A percentile compares a stretch with the other conserved stretches of the same genome.
phyloP scores from a whole-genome alignment of 2,113 vertebrate species.

The Lonchura striata region DNA sequence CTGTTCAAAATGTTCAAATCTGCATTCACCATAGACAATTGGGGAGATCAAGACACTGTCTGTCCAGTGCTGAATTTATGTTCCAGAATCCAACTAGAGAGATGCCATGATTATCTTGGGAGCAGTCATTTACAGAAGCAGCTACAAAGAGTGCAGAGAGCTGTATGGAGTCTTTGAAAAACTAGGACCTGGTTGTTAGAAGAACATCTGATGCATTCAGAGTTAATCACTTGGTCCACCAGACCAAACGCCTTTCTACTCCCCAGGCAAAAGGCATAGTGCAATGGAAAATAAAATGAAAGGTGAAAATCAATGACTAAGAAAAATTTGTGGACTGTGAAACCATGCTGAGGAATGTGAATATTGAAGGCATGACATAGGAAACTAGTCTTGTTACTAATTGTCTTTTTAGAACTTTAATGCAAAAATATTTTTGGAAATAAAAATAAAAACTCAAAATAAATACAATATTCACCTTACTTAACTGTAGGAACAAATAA shows the following conservation, averaged over 20 bases:
- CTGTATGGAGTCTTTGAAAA: not conserved
- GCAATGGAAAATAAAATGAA: not conserved
- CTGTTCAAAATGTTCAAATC: not conserved
- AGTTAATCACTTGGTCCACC: not conserved
- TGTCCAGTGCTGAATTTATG: not conserved
- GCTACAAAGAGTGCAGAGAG: not conserved
- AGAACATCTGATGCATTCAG: not conserved
- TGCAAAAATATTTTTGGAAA: not conserved
- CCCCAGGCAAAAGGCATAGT: not conserved
- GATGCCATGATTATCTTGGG: not conserved
- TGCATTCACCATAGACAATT: not conserved
- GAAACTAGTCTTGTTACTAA: not conserved
- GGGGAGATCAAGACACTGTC: not conserved
- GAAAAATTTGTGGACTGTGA: not conserved
- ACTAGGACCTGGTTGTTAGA: not conserved
- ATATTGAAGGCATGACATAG: not conserved
- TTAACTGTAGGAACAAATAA: not conserved
- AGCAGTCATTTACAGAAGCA: not conserved
- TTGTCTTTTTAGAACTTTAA: not conserved
- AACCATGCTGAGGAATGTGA: not conserved
- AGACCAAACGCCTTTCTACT: fast-evolving
- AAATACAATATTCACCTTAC: not conserved
- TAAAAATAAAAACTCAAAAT: too few species aligned
- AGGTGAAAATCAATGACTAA: not conserved
- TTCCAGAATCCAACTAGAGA: not conserved